Evolutionary conservation across 2,113 vertebrate species (phyloP).

Genomic region (Glaucidium brasilianum): DNA sequence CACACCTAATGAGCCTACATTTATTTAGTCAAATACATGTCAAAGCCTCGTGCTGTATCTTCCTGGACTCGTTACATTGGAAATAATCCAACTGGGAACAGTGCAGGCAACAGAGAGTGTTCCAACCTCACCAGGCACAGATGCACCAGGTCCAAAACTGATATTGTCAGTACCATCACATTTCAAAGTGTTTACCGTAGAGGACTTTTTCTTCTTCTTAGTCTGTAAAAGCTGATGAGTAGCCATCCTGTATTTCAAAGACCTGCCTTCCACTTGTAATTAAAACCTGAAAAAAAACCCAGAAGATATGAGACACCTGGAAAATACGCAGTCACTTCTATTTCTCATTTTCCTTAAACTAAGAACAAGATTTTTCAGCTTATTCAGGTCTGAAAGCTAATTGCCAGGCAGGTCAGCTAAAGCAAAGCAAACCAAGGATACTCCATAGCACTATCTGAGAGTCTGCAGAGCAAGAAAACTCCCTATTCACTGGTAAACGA

Average conservation of each 20-base stretch:
- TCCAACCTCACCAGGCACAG: background rate
- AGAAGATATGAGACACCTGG: background rate
- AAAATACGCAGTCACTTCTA: background rate
- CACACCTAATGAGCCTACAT: background rate
- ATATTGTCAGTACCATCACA: background rate
- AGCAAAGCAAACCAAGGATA: background rate
- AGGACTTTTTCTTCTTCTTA: conserved; percentile 5
- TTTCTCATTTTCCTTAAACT: background rate
- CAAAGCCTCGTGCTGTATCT: background rate
- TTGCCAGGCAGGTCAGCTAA: background rate
- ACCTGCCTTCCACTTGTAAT: background rate
- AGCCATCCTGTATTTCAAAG: conserved; percentile 48
- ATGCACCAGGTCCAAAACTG: fast-evolving
- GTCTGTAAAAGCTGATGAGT: conserved; percentile 41
- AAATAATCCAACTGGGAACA: background rate
- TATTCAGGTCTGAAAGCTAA: background rate
- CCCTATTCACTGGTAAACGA: background rate
- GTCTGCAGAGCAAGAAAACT: background rate
- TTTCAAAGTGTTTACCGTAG: conserved; percentile 58
- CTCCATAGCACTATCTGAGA: background rate
- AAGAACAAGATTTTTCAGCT: background rate
- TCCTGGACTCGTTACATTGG: background rate
- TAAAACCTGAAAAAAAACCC: conserved; percentile 2
- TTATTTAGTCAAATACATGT: background rate
- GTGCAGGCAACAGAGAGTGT: background rate